Percentiles rank a stretch among this genome's conserved stretches.
These are phyloP conservation scores for Threskiornis aethiopicus DNA, from an alignment of 2,797 vertebrate genomes.

Conservation along the genomic window DNA sequence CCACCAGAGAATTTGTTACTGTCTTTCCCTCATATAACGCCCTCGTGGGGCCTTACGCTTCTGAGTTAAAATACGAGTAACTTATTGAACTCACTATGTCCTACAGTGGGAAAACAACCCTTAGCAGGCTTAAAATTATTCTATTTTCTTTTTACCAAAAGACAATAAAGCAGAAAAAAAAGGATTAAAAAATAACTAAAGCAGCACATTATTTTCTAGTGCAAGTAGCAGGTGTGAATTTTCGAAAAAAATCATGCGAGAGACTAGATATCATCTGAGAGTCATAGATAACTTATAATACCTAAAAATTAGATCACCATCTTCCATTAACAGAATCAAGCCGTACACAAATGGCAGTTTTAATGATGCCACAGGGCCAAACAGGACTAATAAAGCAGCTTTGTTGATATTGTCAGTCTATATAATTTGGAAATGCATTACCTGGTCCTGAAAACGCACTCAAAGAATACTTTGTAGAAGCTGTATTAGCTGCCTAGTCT, in stretches of 20 bases:
- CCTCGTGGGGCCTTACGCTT: rapidly evolving
- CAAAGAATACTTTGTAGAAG: not conserved
- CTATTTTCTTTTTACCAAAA: not conserved
- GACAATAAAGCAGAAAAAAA: not conserved
- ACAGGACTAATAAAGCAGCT: not conserved
- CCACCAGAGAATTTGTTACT: not conserved
- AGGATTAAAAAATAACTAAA: not conserved
- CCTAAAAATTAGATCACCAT: not conserved
- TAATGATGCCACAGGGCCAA: not conserved
- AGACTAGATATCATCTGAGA: not conserved
- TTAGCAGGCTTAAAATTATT: not conserved
- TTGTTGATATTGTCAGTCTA: not conserved
- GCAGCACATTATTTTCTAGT: not conserved
- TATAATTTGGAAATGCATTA: not conserved
- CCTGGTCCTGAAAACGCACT: not conserved
- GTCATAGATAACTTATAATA: not conserved
- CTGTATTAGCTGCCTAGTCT: not conserved
- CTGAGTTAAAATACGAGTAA: not conserved
- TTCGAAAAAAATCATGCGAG: not conserved
- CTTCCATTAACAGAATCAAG: not conserved
- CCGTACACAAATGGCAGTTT: not conserved
- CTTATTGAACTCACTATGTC: not conserved
- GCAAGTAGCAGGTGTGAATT: not conserved
- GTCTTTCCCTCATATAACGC: not conserved
- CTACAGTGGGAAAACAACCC: not conserved